Percentiles rank a stretch among this genome's conserved stretches.
These are phyloP conservation scores for Halyomorpha halys DNA, from an alignment of 1,140 invertebrate genomes.

Conservation along the genomic window DNA sequence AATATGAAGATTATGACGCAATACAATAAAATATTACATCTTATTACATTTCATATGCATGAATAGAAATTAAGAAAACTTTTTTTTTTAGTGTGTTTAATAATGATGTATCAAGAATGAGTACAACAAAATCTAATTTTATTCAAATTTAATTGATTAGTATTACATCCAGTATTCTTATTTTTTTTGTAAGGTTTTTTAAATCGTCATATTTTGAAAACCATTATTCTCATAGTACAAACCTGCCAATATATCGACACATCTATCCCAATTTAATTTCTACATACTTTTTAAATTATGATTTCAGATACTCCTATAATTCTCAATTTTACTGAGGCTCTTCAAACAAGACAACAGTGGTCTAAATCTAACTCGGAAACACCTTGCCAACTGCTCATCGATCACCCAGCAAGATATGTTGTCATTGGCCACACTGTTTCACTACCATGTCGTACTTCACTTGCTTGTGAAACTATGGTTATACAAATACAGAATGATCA, in stretches of 20 bases:
- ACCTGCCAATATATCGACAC: neutral
- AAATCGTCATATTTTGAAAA: too few species aligned
- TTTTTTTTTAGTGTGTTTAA: too few species aligned
- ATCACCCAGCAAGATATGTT: slow-evolving; percentile 10
- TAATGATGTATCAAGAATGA: too few species aligned
- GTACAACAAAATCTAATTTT: too few species aligned
- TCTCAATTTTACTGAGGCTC: neutral
- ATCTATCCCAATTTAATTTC: neutral
- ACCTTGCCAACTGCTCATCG: slow-evolving; percentile 18
- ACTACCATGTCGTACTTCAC: slow-evolving; percentile 33
- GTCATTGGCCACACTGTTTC: slow-evolving; percentile 14
- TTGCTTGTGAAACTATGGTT: slow-evolving; percentile 37
- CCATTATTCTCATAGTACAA: neutral
- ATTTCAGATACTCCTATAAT: neutral
- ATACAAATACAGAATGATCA: slow-evolving; percentile 42
- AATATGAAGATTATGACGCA: too few species aligned
- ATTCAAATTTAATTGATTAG: too few species aligned
- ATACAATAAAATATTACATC: too few species aligned
- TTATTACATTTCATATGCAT: too few species aligned
- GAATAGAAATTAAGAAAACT: too few species aligned
- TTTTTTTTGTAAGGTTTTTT: too few species aligned
- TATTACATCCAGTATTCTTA: too few species aligned
- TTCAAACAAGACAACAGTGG: neutral
- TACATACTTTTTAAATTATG: neutral
- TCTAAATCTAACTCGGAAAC: neutral